phyloP scores from a whole-genome alignment of 2,888 invertebrate genomes.

The Drosophila prolongata region DNA sequence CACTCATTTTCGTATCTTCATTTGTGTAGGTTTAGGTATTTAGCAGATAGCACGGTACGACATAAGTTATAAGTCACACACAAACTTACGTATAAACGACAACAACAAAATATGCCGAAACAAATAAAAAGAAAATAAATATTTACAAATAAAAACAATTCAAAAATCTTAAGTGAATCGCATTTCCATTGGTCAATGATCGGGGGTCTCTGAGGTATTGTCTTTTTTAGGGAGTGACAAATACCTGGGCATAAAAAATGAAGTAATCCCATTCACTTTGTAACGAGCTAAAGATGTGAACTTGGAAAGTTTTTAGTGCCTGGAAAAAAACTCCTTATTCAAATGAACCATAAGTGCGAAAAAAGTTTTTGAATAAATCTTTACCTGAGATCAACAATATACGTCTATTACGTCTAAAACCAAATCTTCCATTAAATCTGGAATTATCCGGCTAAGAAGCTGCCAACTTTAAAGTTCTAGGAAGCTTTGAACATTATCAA shows the following conservation, averaged over 20 bases:
- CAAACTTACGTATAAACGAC: slow-evolving; percentile 27
- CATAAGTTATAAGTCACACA: slow-evolving; percentile 65
- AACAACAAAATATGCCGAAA: slow-evolving; percentile 28
- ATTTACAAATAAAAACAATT: slow-evolving; percentile 41
- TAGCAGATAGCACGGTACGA: slow-evolving; percentile 66
- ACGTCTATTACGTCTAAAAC: not conserved
- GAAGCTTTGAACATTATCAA: not conserved
- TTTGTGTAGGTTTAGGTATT: slow-evolving; percentile 76
- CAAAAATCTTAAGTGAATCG: slow-evolving; percentile 14
- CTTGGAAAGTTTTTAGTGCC: not conserved
- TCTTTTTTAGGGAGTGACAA: slow-evolving; percentile 3
- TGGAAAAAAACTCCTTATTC: slow-evolving; percentile 1
- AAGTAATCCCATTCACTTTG: slow-evolving; percentile 5
- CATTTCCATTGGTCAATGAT: slow-evolving; percentile 18
- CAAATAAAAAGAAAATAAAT: slow-evolving; percentile 40
- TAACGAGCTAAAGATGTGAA: not conserved
- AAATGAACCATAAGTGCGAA: slow-evolving; percentile 7
- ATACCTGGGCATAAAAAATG: not conserved
- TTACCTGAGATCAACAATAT: not conserved
- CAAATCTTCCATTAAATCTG: not conserved
- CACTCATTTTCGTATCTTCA: slow-evolving; percentile 53
- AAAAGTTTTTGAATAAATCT: slow-evolving; percentile 1
- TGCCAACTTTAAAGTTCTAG: not conserved
- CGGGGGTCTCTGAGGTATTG: not conserved
- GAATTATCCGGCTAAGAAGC: not conserved